Base-by-base conservation (phyloP, 2,113 vertebrate genomes). In the Odocoileus virginianus region DNA sequence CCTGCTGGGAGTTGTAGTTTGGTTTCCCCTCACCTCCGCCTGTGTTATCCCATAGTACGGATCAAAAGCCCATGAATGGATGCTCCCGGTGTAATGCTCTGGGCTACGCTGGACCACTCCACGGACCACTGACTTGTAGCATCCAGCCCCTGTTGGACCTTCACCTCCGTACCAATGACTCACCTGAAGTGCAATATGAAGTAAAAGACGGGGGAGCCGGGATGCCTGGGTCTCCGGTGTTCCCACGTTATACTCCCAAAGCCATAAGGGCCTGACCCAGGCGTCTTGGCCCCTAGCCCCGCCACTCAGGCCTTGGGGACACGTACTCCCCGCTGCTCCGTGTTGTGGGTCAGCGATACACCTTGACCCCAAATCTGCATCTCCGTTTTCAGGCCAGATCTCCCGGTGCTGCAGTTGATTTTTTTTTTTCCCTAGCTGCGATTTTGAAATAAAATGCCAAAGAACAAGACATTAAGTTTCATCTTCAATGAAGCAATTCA, bases 31-130 rank as follows among this genome's bases (percentile, higher is more conserved):
- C 40, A 82, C 3, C 4, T 0, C 28, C 2, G 7, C 30, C 17
- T 78, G 7, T 36, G 2, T 81, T n/a, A 76, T n/a, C 87, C 45
- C 6, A 5, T 99, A 99, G 99, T 99, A 99, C 0, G 99, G 99
- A 97, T 97, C 98, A 1, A 98, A n/a, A 21, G 40, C 45, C 2
- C 99, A 99, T 11, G 98, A 99, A 19, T 99, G 99, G 99, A 98
- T 98, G 0, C 98, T 99, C 0, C 89, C 98, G 21, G 99, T 99
- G 25, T 99, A 98, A 98, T 1, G 10, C 33, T 36, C 6, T 7
- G n/a, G n/a, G 6, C 67, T 3, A 1, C 7, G 40, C 19, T 1
- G 11, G 6, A 3, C 36, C 43, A 17, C 27, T 30, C 61, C 30
- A 58, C 6, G 10, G 82, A 89, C 95, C 25, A 2, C 45, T 0